A percentile compares a stretch with the other conserved stretches of the same genome.
phyloP scores from a whole-genome alignment of 2,113 vertebrate genomes.

The Dicrurus megarhynchus region DNA sequence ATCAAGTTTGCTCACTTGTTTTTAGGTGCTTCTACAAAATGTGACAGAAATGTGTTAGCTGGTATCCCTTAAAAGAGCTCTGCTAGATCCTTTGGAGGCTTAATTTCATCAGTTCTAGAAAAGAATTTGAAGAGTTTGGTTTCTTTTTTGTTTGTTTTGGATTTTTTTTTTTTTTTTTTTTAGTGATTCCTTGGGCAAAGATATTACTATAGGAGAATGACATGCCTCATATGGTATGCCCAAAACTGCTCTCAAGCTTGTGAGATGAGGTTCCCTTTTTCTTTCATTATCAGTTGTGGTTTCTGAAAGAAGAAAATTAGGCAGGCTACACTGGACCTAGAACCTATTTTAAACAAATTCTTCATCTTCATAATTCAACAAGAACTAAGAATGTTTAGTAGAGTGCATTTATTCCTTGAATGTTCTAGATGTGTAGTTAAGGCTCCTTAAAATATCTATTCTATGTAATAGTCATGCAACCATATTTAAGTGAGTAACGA shows the following conservation, averaged over 20 bases:
- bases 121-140: neutral
- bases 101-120: neutral
- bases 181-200: neutral
- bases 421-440: neutral
- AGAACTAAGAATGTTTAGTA: neutral
- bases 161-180: neutral
- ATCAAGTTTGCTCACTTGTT: neutral
- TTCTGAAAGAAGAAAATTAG: neutral
- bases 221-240: neutral
- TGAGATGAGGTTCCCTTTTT: neutral
- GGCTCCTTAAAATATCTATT: neutral
- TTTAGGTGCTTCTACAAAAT: neutral
- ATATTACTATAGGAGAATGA: neutral
- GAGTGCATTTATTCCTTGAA: neutral
- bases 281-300: neutral
- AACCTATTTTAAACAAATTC: neutral
- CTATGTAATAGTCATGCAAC: neutral
- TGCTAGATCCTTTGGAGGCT: neutral
- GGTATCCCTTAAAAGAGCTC: neutral
- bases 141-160: neutral
- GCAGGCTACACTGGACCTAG: neutral
- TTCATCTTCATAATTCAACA: neutral
- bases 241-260: neutral
- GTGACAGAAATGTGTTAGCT: neutral
- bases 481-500: neutral